Conservation (phyloP, 2,888 invertebrate species). For the Alentia gelatinosa region DNA sequence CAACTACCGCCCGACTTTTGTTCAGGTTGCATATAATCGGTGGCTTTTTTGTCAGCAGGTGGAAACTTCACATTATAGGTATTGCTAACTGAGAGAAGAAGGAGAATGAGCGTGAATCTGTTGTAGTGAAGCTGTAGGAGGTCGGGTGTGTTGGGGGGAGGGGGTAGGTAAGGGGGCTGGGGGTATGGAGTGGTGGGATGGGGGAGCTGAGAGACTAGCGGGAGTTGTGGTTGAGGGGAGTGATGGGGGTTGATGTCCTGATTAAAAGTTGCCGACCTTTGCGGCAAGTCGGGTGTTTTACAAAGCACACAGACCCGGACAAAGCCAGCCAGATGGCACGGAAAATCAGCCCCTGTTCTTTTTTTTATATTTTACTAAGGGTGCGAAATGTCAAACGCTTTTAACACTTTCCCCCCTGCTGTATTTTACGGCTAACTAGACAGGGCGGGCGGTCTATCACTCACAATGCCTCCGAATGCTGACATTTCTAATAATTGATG, state of each 20-base stretch:
- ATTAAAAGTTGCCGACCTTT: slow-evolving; percentile 7
- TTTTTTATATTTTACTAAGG: not conserved
- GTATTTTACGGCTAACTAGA: no score
- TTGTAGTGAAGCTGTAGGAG: not conserved
- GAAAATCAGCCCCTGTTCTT: not conserved
- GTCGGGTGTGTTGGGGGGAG: not conserved
- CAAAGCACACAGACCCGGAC: not conserved
- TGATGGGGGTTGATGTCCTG: not conserved
- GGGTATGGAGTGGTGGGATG: not conserved
- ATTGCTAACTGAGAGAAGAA: no score
- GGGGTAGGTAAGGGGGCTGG: not conserved
- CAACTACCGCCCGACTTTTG: no score
- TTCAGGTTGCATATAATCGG: no score
- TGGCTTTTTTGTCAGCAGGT: no score
- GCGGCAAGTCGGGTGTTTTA: not conserved
- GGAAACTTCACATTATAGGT: no score
- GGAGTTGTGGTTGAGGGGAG: not conserved
- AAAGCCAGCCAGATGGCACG: not conserved
- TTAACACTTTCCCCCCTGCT: slow-evolving; percentile 14
- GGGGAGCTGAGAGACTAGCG: not conserved
- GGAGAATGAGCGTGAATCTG: not conserved
- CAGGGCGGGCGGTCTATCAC: no score
- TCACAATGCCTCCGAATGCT: no score
- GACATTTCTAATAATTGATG: not conserved
- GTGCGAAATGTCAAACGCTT: not conserved